These are phyloP conservation scores for Aleiodes alternator DNA, from an alignment of 2,888 invertebrate genomes.

Conservation along the genomic window DNA sequence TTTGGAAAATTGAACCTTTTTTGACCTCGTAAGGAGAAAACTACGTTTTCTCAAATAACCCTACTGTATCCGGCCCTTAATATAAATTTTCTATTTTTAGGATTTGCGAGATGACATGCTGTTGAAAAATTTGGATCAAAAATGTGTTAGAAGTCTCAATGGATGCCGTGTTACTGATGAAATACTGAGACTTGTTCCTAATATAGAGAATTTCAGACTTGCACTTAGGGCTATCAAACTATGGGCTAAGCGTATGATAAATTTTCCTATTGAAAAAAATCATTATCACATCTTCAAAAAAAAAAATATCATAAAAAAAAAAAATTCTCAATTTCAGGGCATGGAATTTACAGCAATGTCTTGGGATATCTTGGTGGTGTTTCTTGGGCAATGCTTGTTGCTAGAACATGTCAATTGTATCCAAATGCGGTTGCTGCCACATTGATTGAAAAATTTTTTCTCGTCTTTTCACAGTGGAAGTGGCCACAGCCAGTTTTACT, in stretches of 20 bases:
- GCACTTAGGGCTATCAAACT: slow-evolving; percentile 96
- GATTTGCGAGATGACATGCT: slow-evolving; percentile 94
- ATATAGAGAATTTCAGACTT: slow-evolving; percentile 94
- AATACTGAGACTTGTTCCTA: slow-evolving; percentile 95
- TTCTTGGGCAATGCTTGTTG: slow-evolving; percentile 99
- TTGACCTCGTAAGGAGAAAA: too few species aligned
- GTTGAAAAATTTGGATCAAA: slow-evolving; percentile 95
- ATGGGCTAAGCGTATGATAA: slow-evolving; percentile 95
- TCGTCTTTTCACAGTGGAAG: slow-evolving; percentile 98
- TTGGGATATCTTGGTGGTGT: slow-evolving; percentile 98
- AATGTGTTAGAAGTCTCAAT: slow-evolving; percentile 97
- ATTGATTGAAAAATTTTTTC: slow-evolving; percentile 97
- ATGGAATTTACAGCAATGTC: slow-evolving; percentile 98
- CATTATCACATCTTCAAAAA: slow-evolving; percentile 20
- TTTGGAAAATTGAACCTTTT: too few species aligned
- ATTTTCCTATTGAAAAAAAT: slow-evolving; percentile 16
- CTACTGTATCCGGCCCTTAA: too few species aligned
- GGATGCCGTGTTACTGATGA: slow-evolving; percentile 99
- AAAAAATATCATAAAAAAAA: slow-evolving; percentile 5
- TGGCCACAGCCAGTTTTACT: slow-evolving; percentile 99
- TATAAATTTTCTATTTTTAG: slow-evolving; percentile 71
- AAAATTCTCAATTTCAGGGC: slow-evolving; percentile 79
- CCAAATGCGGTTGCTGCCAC: slow-evolving; percentile 97
- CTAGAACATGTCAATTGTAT: slow-evolving; percentile 97
- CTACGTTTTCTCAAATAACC: too few species aligned